Evolutionary conservation across 2,797 vertebrate species (phyloP), one percentile per base, ranked within the genome.

Genomic region (Spea hammondii): DNA sequence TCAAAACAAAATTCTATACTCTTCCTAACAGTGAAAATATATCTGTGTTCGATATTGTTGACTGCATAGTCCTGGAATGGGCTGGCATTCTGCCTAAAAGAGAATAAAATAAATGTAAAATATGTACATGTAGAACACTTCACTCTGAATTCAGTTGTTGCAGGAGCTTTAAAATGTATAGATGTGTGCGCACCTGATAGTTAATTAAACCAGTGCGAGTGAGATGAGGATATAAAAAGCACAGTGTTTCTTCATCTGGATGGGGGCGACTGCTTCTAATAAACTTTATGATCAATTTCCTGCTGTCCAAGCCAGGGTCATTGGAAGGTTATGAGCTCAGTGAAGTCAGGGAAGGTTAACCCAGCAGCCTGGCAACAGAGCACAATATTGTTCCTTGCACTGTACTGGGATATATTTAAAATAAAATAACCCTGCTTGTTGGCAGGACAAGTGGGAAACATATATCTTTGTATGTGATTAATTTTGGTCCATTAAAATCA

Each of bases 291-390:
- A 13, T 55, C 70, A 68, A 44, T 69, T 44, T 14, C 64, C 48
- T 62, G 54, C 67, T 48, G 44, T 74, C 70, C 51, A 70, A 74
- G 57, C 44, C 44, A 67, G 62, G 80, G 80, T 78, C 80, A 70
- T 7, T 6, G 3, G n/a, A 47, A 70, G 80, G 80, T 78, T 77
- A 70, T 51, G 62, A 13, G 32, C 68, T 80, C 67, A 4, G 0
- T 60, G 6, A 47, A 77, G 45, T 48, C 6, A 10, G 12, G 13
- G 68, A 68, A 80, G 47, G 14, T 4, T 55, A 71, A 65, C 57
- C 54, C 74, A 46, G 48, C 6, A 0, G 4, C 13, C 53, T 55
- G 17, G 6, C 0, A 2, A 78, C 53, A 53, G 69, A 59, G 59
- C 2, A 48, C 47, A 73, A 48, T 6, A 0, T 72, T 69, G 70